These are phyloP conservation scores for Idaea aversata DNA, from an alignment of 2,888 invertebrate species.

Conservation along the genomic window DNA sequence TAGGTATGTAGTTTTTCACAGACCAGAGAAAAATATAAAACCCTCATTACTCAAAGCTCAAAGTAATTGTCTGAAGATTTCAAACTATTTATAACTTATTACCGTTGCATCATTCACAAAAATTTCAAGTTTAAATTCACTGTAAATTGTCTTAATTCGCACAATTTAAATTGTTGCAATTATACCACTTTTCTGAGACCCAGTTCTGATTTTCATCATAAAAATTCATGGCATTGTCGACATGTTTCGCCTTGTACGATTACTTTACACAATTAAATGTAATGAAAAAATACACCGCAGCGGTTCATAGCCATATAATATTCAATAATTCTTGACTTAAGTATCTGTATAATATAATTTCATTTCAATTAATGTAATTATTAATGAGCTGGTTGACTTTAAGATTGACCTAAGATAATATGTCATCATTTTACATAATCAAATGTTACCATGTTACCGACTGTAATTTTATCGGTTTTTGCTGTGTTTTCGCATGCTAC, in stretches of 20 bases:
- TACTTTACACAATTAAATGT: background rate
- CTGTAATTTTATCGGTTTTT: background rate
- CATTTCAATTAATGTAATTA: background rate
- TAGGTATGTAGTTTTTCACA: too few species aligned
- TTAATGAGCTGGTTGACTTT: background rate
- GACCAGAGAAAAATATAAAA: too few species aligned
- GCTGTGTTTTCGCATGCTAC: background rate
- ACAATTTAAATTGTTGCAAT: conserved; percentile 5
- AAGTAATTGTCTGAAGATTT: background rate
- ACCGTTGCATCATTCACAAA: background rate
- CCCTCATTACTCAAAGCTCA: background rate
- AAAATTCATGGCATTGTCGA: background rate
- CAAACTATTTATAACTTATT: background rate
- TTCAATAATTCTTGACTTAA: background rate
- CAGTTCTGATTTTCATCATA: background rate
- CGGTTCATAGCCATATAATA: background rate
- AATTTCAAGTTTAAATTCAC: background rate
- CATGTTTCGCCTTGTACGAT: background rate
- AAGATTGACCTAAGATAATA: background rate
- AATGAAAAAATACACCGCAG: background rate
- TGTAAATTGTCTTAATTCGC: conserved; percentile 7
- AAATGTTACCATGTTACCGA: background rate
- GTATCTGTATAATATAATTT: background rate
- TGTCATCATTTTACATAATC: background rate
- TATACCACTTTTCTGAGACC: conserved; percentile 5